Evolutionary conservation across 2,113 vertebrate genomes (phyloP).

Genomic region (Coturnix japonica): DNA sequence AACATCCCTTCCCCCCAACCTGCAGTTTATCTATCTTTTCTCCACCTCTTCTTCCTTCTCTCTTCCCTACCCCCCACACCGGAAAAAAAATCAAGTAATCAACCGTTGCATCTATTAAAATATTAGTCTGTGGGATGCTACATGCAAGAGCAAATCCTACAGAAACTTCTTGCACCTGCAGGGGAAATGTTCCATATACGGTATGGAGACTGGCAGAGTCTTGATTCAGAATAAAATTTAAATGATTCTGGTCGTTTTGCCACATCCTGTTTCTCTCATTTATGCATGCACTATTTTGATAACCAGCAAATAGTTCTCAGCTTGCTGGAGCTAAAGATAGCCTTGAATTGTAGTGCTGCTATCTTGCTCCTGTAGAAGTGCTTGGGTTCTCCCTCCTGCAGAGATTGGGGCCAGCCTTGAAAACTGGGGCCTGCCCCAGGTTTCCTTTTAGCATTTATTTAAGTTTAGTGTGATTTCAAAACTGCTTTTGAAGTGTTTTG

Average conservation of each 20-base stretch:
- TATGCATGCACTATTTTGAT: conserved; percentile 46
- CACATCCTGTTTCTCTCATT: conserved; percentile 70
- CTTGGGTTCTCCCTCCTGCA: background rate
- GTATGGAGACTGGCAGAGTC: conserved; percentile 38
- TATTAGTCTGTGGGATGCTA: conserved; percentile 42
- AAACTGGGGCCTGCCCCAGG: background rate
- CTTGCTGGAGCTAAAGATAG: conserved; percentile 53
- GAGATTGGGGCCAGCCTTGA: background rate
- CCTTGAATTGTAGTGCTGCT: background rate
- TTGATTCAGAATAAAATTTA: conserved; percentile 61
- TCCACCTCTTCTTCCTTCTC: background rate
- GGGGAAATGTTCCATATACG: conserved; percentile 59
- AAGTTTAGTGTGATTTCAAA: background rate
- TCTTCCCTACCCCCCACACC: background rate
- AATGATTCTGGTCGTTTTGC: conserved; percentile 63
- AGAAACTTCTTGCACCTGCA: conserved; percentile 62
- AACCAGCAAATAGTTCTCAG: conserved; percentile 55
- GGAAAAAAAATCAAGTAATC: conserved; percentile 23
- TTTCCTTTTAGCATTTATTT: background rate
- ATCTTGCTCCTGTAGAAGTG: background rate
- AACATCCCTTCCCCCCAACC: background rate
- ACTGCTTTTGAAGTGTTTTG: background rate
- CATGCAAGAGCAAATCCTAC: conserved; percentile 46
- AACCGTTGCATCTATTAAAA: conserved; percentile 35
- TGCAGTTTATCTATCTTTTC: background rate